These are phyloP conservation scores for Sepioteuthis lessoniana DNA, from an alignment of 2,888 invertebrate species.

Conservation along the genomic window DNA sequence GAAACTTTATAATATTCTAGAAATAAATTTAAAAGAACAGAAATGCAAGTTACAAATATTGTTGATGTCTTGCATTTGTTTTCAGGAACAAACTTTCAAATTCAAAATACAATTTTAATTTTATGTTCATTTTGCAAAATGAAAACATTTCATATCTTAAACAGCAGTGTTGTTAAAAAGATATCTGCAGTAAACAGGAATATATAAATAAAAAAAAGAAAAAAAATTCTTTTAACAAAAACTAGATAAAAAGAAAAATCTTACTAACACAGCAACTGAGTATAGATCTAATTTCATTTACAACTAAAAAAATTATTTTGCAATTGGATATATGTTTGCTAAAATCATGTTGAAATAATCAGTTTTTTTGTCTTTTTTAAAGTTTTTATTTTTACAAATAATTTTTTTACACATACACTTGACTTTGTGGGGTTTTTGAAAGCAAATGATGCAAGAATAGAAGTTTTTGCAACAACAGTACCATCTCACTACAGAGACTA, in stretches of 20 bases:
- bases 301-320: neutral
- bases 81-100: neutral
- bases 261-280: neutral
- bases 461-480: neutral
- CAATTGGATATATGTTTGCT: neutral
- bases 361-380: too few species aligned
- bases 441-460: neutral
- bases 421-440: neutral
- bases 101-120: neutral
- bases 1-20: neutral
- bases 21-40: neutral
- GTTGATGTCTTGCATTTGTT: neutral
- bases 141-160: neutral
- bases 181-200: neutral
- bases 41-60: neutral
- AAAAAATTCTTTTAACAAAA: neutral
- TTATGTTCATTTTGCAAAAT: neutral
- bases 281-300: neutral
- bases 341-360: neutral
- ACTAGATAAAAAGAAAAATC: neutral
- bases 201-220: too few species aligned
- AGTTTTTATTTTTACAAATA: neutral
- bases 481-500: neutral
- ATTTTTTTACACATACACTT: neutral
- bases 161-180: neutral